Base-by-base conservation (phyloP, 2,113 vertebrate genomes). In the Monopterus albus region DNA sequence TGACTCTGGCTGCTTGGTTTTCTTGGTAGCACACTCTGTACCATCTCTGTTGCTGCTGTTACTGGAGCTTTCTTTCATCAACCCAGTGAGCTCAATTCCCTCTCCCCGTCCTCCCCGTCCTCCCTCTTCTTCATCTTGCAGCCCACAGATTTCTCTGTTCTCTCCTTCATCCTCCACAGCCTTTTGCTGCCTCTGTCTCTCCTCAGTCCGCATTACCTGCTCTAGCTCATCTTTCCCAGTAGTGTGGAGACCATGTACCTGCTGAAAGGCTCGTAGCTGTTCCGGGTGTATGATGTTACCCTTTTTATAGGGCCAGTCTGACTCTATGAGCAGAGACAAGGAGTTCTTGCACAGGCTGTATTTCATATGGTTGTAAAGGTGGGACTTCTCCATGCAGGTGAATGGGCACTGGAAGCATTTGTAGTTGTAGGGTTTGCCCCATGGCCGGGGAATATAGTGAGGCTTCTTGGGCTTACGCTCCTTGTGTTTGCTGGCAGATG, bases 361-460 rank as follows among this genome's bases (percentile, higher is more conserved):
- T 91, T 99, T 99, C 98, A 99, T 99, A 84, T 99, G 98, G 91
- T 99, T 99, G 92, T 99, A 99, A 6, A 99, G 96, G 78, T 99
- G 98, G 0, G 98, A 98, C 81, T 99, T 99, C 93, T 99, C 98
- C 95, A 99, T 96, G 93, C 98, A 99, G 39, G 98, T 99, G 92
- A 99, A 99, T 11, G 98, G 98, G 9, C 98, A 99, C 87, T 99
- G 98, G 91, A 99, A 99, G 63, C 98, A 99, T 76, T 99, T 99
- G 93, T 99, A 99, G 81, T 99, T 99, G 91, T 98, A 99, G 0
- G 98, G 98, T 58, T 99, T 99, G 7, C 98, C 98, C 95, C 97
- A 98, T 0, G 98, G 98, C 42, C 98, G 90, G 0, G 98, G 98
- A 62, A 99, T 98, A 61, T 99, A 99, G 83, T 99, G 98, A 0